Conservation (phyloP, 1,140 invertebrate genomes). For the Drosophila ogumai region DNA sequence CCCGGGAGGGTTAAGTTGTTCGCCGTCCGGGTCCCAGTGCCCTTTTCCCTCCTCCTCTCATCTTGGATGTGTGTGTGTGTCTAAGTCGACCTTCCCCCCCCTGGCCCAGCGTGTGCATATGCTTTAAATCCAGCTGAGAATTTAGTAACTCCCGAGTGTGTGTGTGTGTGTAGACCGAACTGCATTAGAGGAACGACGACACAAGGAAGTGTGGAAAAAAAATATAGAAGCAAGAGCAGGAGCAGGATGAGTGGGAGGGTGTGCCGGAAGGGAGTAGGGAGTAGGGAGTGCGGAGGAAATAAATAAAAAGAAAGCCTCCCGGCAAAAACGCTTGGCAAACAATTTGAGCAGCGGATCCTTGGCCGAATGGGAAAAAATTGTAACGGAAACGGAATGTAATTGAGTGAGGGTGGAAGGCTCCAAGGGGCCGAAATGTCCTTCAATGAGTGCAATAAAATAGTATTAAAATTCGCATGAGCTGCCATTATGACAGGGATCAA, state of each 20-base stretch:
- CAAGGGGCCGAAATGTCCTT: slow-evolving; percentile 14
- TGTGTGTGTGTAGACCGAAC: slow-evolving; percentile 60
- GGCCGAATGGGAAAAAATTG: slow-evolving; percentile 25
- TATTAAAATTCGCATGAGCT: slow-evolving; percentile 32
- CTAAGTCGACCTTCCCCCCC: slow-evolving; percentile 16
- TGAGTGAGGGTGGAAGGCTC: background rate
- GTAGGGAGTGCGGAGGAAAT: background rate
- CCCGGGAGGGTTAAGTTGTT: slow-evolving; percentile 71
- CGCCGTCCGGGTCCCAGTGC: background rate
- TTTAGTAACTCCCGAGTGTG: slow-evolving; percentile 73
- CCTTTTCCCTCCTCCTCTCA: slow-evolving; percentile 1
- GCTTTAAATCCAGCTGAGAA: slow-evolving; percentile 69
- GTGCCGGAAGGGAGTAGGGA: background rate
- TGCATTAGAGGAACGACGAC: slow-evolving; percentile 41
- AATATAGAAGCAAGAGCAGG: background rate
- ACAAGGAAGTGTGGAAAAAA: slow-evolving; percentile 23
- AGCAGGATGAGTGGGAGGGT: background rate
- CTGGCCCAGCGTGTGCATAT: slow-evolving; percentile 37
- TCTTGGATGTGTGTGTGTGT: slow-evolving; percentile 5
- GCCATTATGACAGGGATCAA: slow-evolving; percentile 19
- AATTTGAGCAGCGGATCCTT: slow-evolving; percentile 47
- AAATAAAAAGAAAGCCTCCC: slow-evolving; percentile 31
- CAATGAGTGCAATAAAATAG: slow-evolving; percentile 37
- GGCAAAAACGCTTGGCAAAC: slow-evolving; percentile 49
- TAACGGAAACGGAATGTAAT: slow-evolving; percentile 20